Percentiles rank a stretch among this genome's conserved stretches.
Conservation (phyloP, 2,888 invertebrate genomes). For the Napeogenes inachia region DNA sequence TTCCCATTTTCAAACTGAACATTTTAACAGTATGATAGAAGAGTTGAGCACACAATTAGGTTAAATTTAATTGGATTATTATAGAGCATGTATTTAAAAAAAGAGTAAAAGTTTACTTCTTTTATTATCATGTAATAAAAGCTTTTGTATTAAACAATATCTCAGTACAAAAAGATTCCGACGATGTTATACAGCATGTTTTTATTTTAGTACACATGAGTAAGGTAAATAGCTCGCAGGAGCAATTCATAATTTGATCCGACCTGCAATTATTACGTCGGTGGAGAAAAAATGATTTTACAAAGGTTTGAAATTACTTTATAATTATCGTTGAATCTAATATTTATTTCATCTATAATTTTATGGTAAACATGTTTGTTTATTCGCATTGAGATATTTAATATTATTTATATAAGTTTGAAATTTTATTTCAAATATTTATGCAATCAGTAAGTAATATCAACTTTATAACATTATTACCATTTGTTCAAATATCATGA, state of each 20-base stretch:
- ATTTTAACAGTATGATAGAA: background rate
- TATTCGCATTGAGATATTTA: background rate
- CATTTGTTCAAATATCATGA: too few relatives aligned
- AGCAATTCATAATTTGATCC: conserved; percentile 71
- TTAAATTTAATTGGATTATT: too few relatives aligned
- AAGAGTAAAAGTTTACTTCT: too few relatives aligned
- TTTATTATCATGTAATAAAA: background rate
- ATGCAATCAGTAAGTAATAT: too few relatives aligned
- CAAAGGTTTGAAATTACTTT: conserved; percentile 56
- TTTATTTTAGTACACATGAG: conserved; percentile 9
- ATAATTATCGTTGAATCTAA: conserved; percentile 26
- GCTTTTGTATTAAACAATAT: background rate
- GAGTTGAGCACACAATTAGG: too few relatives aligned
- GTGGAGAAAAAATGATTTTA: conserved; percentile 66
- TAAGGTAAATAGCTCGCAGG: conserved; percentile 60
- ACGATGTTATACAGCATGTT: background rate
- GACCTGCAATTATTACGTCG: conserved; percentile 63
- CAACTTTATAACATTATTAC: background rate
- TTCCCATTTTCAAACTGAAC: conserved; percentile 38
- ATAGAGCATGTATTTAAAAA: too few relatives aligned
- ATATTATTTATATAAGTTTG: too few relatives aligned
- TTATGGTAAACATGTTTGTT: background rate
- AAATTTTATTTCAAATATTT: too few relatives aligned
- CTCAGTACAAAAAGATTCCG: background rate
- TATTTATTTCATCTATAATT: conserved; percentile 23